phyloP scores from a whole-genome alignment of 1,140 invertebrate genomes.

The Melipona quadrifasciata region DNA sequence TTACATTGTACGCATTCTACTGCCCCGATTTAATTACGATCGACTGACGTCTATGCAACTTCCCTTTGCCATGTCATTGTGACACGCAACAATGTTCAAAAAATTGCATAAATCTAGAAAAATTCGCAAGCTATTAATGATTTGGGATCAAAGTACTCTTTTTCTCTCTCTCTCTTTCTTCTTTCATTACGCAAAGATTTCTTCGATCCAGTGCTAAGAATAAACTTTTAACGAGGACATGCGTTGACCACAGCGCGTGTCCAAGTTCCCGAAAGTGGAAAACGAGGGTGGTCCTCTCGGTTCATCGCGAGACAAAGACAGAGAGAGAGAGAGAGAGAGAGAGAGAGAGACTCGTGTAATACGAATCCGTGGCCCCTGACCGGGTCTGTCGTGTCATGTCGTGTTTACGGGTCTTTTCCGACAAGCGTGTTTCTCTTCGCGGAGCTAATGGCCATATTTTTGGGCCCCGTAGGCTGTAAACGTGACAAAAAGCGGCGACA shows the following conservation, averaged over 20 bases:
- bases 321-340: too few relatives aligned
- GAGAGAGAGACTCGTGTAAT: slow-evolving; percentile 59
- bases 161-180: too few relatives aligned
- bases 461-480: slow-evolving; percentile 63
- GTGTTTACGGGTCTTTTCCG: slow-evolving; percentile 56
- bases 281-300: too few relatives aligned
- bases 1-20: neutral
- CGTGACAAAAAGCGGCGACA: slow-evolving; percentile 67
- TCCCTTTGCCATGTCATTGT: neutral
- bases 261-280: too few relatives aligned
- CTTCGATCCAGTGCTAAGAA: too few relatives aligned
- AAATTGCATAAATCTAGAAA: too few relatives aligned
- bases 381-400: slow-evolving; percentile 55
- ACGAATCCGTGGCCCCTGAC: slow-evolving; percentile 50
- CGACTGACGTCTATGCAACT: neutral
- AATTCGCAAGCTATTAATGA: too few relatives aligned
- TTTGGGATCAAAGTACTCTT: too few relatives aligned
- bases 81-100: neutral
- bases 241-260: too few relatives aligned
- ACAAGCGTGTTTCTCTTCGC: slow-evolving; percentile 63
- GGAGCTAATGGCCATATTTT: slow-evolving; percentile 71
- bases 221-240: too few relatives aligned
- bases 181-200: too few relatives aligned
- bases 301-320: too few relatives aligned
- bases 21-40: neutral